Evolutionary conservation across 1,140 invertebrate genomes (phyloP), one percentile per base, ranked within the genome.

Genomic region (Drosophila arawakana): DNA sequence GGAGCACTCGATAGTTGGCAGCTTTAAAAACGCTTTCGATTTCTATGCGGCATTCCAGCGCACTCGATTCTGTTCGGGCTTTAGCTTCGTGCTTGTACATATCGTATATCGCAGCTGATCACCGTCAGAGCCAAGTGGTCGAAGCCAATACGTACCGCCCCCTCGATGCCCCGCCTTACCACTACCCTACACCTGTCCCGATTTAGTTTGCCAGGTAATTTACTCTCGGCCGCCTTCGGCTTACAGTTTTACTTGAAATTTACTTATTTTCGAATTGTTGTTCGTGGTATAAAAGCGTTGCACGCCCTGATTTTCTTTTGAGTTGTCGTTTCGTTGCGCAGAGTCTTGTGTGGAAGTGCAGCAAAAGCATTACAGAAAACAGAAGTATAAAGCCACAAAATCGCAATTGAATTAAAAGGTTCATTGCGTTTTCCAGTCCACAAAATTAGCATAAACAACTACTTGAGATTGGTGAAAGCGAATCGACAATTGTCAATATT

Each of bases 301-400:
- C 78, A 91, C 91, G 78, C 84, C 78, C 88, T 81, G 91, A 86
- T 91, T 92, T 92, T 91, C 91, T 91, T 92, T 92, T 90, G 90
- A 92, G 90, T 92, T 83, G 88, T 91, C 76, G 88, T 90, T 85
- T 89, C 82, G 80, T 82, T 90, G 84, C 85, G 80, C 81, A 85
- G 88, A 91, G 90, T 90, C 88, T 91, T 81, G 85, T 69, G 91
- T 91, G 85, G 80, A 88, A 90, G 90, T 91, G 90, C 85, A 83
- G 76, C 76, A 73, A 21, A 54, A 54, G 7, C 50, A 34, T 30
- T 5, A 30, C 3, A 30, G 6, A 5, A 30, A 30, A 30, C 25
- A 30, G 6, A 1, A 21, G 18, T 21, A 21, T 21, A 54, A 54
- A 57, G 13, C 30, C 5, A 21, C 39, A 50, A 15, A 70, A 50